Base-by-base conservation (phyloP, 2,113 vertebrate genomes). In the Hypanus sabinus region DNA sequence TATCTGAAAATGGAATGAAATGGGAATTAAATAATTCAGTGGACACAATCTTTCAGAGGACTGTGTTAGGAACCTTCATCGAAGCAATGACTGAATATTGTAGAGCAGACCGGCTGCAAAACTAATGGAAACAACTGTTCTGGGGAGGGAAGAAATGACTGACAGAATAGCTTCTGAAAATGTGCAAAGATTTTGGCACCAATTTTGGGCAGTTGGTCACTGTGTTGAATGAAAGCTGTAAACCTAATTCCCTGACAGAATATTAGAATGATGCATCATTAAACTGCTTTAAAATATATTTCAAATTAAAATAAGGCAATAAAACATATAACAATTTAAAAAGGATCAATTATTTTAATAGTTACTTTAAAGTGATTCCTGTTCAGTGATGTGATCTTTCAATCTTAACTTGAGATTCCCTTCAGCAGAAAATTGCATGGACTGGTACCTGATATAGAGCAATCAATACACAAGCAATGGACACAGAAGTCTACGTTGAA, bases 201-300 rank as follows among this genome's bases (percentile, higher is more conserved):
- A 46, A 55, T 93, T 93, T 93, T 71, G 68, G 33, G 91, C 91
- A 93, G 91, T 93, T 93, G 70, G 38, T 73, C 38, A 38, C 65
- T 73, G 91, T 68, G 73, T 93, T 93, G 91, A 73, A 73, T 73
- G 91, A 73, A 93, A 93, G 91, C 73, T 93, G 91, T 93, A 93
- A 73, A 93, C 91, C 38, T 93, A 93, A 93, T 93, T 93, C 46
- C 91, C 91, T 93, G 68, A 73, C 91, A 93, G 91, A 93, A 93
- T 93, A 68, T 93, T 93, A 93, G 91, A 93, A 93, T 93, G 71
- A 93, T 93, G 70, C 91, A 93, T 93, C 91, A 93, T 93, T 93
- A 93, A 93, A 93, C 68, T 93, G 91, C 91, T 93, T 93, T 93
- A 93, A 93, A 93, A 73, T 93, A 93, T 93, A 93, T 93, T 93